Percentiles rank a stretch among this genome's conserved stretches.
Evolutionary conservation across 2,888 invertebrate species (phyloP).

Genomic region (Acleris literana): DNA sequence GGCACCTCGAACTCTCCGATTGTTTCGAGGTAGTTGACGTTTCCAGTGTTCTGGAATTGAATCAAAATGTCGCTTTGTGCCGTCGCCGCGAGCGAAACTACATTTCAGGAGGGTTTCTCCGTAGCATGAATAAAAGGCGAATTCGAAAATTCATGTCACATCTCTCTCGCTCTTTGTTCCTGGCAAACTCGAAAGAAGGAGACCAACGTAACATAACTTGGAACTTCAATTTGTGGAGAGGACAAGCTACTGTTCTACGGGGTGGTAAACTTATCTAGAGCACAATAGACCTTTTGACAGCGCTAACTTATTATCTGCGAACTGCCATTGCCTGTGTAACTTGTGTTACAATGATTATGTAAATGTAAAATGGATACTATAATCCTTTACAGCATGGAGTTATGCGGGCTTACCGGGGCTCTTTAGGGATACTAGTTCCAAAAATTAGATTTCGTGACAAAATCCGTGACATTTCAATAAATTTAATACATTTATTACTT

Average conservation of each 20-base stretch:
- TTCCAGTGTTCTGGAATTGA: slow-evolving; percentile 21
- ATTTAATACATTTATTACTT: too few relatives aligned
- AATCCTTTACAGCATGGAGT: slow-evolving; percentile 46
- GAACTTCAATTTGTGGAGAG: too few relatives aligned
- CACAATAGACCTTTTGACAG: slow-evolving; percentile 39
- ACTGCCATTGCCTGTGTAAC: slow-evolving; percentile 39
- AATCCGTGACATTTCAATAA: too few relatives aligned
- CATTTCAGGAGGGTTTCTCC: slow-evolving; percentile 10
- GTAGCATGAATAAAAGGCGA: too few relatives aligned
- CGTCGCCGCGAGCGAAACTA: slow-evolving; percentile 18
- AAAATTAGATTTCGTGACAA: too few relatives aligned
- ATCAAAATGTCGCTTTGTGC: slow-evolving; percentile 22
- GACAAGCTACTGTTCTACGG: slow-evolving; percentile 23
- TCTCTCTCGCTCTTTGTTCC: too few relatives aligned
- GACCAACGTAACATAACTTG: too few relatives aligned
- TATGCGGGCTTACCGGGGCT: slow-evolving; percentile 48
- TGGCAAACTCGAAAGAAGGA: too few relatives aligned
- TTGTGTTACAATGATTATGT: slow-evolving; percentile 43
- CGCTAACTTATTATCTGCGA: slow-evolving; percentile 40
- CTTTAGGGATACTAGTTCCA: slow-evolving; percentile 23
- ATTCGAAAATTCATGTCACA: too few relatives aligned
- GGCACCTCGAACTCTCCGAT: slow-evolving; percentile 12
- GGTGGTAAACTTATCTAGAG: slow-evolving; percentile 36
- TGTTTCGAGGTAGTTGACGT: slow-evolving; percentile 33
- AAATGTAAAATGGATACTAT: slow-evolving; percentile 45